A percentile compares a stretch with the other conserved stretches of the same genome.
Evolutionary conservation across 2,113 vertebrate genomes (phyloP).

Genomic region (Zingel zingel): DNA sequence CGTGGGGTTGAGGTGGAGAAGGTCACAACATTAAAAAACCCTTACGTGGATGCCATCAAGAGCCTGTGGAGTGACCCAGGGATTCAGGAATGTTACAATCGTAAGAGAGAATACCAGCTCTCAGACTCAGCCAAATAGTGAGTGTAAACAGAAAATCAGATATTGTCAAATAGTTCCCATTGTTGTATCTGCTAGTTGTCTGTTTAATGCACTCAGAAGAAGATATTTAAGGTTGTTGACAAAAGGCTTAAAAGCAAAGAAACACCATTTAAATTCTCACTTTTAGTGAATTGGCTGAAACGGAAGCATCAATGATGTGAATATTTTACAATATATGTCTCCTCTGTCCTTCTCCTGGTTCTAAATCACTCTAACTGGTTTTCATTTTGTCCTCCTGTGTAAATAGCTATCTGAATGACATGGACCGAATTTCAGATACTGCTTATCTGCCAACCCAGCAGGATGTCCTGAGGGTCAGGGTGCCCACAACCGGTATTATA

Average conservation of each 20-base stretch:
- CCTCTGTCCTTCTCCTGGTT: neutral
- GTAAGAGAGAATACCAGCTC: constrained; percentile 89
- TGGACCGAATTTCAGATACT: constrained; percentile 82
- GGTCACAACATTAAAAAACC: constrained; percentile 73
- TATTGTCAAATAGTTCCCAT: constrained; percentile 80
- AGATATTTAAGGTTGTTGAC: constrained; percentile 49
- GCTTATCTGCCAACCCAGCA: constrained; percentile 88
- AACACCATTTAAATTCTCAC: neutral
- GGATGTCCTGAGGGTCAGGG: constrained; percentile 88
- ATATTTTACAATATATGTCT: neutral
- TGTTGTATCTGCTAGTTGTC: constrained; percentile 26
- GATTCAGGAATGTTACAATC: constrained; percentile 88
- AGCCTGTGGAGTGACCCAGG: constrained; percentile 89
- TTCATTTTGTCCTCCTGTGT: constrained; percentile 3
- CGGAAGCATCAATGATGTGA: neutral
- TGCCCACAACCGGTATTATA: constrained; percentile 89
- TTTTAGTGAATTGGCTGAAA: neutral
- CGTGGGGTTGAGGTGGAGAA: constrained; percentile 86
- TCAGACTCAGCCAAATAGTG: constrained; percentile 91
- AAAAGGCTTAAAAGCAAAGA: constrained; percentile 14
- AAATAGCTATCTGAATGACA: constrained; percentile 87
- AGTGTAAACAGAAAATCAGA: constrained; percentile 81
- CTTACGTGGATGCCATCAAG: constrained; percentile 87
- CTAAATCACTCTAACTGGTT: neutral
- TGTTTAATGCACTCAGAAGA: constrained; percentile 9